Conservation (phyloP, 2,888 invertebrate genomes). For the Acanthoscelides obtectus region DNA sequence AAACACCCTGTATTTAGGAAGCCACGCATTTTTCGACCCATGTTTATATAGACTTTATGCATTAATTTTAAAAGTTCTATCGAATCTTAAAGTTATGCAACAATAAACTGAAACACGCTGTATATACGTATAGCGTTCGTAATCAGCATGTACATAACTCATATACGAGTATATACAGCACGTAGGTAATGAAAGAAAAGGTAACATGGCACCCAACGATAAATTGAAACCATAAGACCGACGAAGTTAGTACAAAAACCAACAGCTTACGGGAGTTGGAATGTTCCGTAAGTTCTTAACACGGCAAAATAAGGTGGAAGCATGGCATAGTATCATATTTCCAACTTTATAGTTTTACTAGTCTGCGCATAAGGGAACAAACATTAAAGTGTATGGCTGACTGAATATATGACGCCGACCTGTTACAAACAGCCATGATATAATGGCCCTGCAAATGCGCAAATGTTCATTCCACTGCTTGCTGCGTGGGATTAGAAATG, state of each 20-base stretch:
- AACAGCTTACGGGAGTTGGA: neutral
- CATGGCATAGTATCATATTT: neutral
- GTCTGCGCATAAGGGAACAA: neutral
- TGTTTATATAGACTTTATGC: no score
- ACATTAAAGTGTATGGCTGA: neutral
- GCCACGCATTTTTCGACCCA: no score
- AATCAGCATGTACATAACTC: no score
- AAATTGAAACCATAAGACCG: neutral
- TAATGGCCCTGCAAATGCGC: neutral
- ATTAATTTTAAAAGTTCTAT: no score
- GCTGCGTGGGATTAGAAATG: neutral
- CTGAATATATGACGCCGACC: neutral
- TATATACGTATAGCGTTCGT: neutral
- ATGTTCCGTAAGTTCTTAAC: neutral
- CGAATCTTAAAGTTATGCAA: no score
- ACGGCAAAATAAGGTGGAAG: neutral
- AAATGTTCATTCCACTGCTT: neutral
- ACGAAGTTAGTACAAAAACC: neutral
- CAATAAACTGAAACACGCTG: no score
- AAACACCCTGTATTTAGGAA: no score
- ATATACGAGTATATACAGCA: no score
- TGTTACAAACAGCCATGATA: neutral
- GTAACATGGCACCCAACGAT: neutral
- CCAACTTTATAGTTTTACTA: slow-evolving; percentile 1
- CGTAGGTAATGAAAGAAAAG: neutral